phyloP scores from a whole-genome alignment of 53 echinoderm and acorn worm genomes.

The Henricia sp. region DNA sequence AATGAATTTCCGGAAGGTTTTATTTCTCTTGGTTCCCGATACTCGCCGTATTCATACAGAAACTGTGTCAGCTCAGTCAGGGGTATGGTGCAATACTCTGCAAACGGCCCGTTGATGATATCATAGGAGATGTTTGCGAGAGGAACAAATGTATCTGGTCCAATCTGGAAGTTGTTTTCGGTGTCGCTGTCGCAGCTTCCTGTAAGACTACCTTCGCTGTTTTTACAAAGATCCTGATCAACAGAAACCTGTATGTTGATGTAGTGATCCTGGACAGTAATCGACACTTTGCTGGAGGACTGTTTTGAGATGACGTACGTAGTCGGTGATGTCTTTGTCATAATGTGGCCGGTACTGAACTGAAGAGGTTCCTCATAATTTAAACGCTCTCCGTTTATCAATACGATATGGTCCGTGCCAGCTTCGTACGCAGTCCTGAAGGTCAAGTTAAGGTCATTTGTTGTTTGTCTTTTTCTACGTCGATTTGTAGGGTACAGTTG shows the following conservation, averaged over 20 bases:
- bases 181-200: conserved; percentile 78
- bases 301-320: conserved; percentile 53
- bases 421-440: conserved; percentile 39
- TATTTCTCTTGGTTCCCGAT: conserved; percentile 61
- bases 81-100: conserved; percentile 67
- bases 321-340: conserved; percentile 62
- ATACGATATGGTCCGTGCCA: conserved; percentile 40
- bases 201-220: conserved; percentile 46
- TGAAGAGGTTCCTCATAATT: conserved; percentile 39
- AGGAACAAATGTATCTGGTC: conserved; percentile 31
- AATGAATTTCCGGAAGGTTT: conserved; percentile 71
- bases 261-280: conserved; percentile 52
- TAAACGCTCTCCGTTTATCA: conserved; percentile 59
- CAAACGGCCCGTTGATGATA: conserved; percentile 81
- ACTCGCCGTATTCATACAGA: conserved; percentile 47
- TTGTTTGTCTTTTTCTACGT: conserved; percentile 36
- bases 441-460: conserved; percentile 25
- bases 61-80: conserved; percentile 56
- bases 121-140: conserved; percentile 67
- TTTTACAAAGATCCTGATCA: conserved; percentile 35
- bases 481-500: conserved; percentile 50
- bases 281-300: conserved; percentile 46
- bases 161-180: conserved; percentile 65
- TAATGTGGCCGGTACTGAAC: conserved; percentile 58
- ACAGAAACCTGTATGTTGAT: conserved; percentile 71